These are phyloP conservation scores for Leptestheria dahalacensis DNA, from an alignment of 1,140 invertebrate species.

Conservation along the genomic window DNA sequence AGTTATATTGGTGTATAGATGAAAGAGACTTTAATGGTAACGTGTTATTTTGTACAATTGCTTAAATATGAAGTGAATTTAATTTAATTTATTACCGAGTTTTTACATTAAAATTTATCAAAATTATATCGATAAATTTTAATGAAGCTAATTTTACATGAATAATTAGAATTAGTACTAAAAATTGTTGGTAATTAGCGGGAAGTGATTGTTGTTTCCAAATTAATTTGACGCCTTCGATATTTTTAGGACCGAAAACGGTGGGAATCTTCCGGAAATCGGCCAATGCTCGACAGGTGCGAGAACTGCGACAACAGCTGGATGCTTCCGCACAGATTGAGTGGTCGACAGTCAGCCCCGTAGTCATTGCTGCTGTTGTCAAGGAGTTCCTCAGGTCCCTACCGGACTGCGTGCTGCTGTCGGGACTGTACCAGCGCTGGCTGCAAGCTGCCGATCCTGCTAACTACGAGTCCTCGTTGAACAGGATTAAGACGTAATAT, in stretches of 20 bases:
- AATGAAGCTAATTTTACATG: too few relatives aligned
- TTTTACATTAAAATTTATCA: too few relatives aligned
- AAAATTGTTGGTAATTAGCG: too few relatives aligned
- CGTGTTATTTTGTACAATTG: too few relatives aligned
- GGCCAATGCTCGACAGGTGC: constrained; percentile 56
- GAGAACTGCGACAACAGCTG: constrained; percentile 56
- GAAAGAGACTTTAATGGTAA: too few relatives aligned
- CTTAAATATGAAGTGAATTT: too few relatives aligned
- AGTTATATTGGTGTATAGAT: too few relatives aligned
- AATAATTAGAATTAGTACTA: constrained; percentile 52
- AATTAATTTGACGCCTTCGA: too few relatives aligned
- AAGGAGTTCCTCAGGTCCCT: constrained; percentile 70
- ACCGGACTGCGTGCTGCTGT: constrained; percentile 59
- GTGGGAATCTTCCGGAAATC: constrained; percentile 72
- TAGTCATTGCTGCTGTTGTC: constrained; percentile 51
- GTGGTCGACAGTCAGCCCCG: constrained; percentile 46
- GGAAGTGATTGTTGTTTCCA: too few relatives aligned
- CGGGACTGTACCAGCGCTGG: constrained; percentile 32
- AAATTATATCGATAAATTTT: too few relatives aligned
- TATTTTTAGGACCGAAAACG: constrained; percentile 51
- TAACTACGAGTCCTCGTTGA: background rate
- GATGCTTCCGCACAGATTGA: constrained; percentile 33
- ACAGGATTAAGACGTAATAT: constrained; percentile 15
- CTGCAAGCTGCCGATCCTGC: constrained; percentile 19
- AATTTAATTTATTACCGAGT: too few relatives aligned